phyloP scores from a whole-genome alignment of 1,140 invertebrate species.

The Goniozus legneri region DNA sequence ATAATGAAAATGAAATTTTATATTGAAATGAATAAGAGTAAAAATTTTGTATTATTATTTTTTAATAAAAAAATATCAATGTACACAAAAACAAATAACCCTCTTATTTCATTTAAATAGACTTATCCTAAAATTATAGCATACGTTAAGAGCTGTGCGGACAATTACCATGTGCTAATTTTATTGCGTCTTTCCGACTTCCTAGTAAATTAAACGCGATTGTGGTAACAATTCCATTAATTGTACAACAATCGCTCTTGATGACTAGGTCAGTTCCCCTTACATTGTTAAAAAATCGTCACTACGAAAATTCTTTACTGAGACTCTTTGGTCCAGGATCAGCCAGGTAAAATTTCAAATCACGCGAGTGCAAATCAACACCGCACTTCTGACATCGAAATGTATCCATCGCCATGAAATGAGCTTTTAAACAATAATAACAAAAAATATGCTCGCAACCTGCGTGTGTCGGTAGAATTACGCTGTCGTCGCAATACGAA shows the following conservation, averaged over 20 bases:
- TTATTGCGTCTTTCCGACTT: too few relatives aligned
- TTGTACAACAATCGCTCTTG: too few relatives aligned
- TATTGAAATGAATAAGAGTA: constrained; percentile 34
- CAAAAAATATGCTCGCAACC: constrained; percentile 49
- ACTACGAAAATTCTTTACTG: too few relatives aligned
- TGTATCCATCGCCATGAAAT: constrained; percentile 35
- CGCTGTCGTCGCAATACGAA: constrained; percentile 39
- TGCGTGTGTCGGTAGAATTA: constrained; percentile 44
- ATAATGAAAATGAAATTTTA: constrained; percentile 29
- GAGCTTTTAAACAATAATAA: constrained; percentile 47
- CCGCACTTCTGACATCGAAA: constrained; percentile 39
- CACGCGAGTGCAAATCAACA: constrained; percentile 20
- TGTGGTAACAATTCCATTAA: too few relatives aligned
- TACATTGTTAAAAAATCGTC: too few relatives aligned
- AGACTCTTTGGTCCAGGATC: not conserved
- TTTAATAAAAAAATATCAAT: constrained; percentile 37
- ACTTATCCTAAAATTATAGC: too few relatives aligned
- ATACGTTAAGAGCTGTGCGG: too few relatives aligned
- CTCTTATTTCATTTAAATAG: too few relatives aligned
- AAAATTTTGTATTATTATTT: constrained; percentile 45
- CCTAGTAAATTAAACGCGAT: too few relatives aligned
- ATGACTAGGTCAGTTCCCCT: too few relatives aligned
- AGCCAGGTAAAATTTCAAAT: constrained; percentile 30
- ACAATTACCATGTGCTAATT: too few relatives aligned
- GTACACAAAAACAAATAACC: too few relatives aligned